Percentiles rank a stretch among this genome's conserved stretches.
Evolutionary conservation across 1,140 invertebrate genomes (phyloP).

Genomic region (Tigriopus japonicus): DNA sequence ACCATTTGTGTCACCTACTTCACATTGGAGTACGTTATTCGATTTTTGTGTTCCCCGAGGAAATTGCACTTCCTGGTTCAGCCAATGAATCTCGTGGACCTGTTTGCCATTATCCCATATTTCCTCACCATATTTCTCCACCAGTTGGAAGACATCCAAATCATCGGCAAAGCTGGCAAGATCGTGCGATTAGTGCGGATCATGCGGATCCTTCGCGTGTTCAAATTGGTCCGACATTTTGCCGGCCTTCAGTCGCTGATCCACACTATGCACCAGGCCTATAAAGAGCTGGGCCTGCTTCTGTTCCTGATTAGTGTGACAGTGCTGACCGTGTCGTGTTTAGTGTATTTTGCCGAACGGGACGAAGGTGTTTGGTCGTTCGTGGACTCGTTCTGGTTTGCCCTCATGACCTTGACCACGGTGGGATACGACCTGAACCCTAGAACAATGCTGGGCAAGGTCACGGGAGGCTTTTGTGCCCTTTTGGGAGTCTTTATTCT

Average conservation of each 20-base stretch:
- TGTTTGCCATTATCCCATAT: conserved; percentile 10
- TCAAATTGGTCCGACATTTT: conserved; percentile 15
- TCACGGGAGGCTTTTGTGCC: conserved; percentile 9
- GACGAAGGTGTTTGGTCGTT: conserved; percentile 4
- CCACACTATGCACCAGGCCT: conserved; percentile 12
- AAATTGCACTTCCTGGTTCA: conserved; percentile 3
- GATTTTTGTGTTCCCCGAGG: background rate
- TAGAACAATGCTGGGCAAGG: background rate
- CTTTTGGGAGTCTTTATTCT: conserved; percentile 9
- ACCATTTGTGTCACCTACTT: conserved; percentile 1
- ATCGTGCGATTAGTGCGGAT: conserved; percentile 11
- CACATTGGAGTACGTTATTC: background rate
- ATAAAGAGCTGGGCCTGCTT: conserved; percentile 13
- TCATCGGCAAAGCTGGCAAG: conserved; percentile 13
- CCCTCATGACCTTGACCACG: conserved; percentile 13
- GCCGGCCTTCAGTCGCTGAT: conserved; percentile 9
- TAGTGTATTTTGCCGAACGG: conserved; percentile 10
- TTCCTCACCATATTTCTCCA: background rate
- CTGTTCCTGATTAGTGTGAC: conserved; percentile 11
- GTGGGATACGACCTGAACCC: conserved; percentile 13
- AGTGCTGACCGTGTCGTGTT: conserved; percentile 7
- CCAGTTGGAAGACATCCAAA: conserved; percentile 5
- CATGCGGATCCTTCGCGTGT: conserved; percentile 11
- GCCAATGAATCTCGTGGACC: conserved; percentile 7
- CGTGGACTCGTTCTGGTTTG: conserved; percentile 13